Conservation (phyloP, 2,797 vertebrate genomes). For the Pseudopleuronectes americanus region DNA sequence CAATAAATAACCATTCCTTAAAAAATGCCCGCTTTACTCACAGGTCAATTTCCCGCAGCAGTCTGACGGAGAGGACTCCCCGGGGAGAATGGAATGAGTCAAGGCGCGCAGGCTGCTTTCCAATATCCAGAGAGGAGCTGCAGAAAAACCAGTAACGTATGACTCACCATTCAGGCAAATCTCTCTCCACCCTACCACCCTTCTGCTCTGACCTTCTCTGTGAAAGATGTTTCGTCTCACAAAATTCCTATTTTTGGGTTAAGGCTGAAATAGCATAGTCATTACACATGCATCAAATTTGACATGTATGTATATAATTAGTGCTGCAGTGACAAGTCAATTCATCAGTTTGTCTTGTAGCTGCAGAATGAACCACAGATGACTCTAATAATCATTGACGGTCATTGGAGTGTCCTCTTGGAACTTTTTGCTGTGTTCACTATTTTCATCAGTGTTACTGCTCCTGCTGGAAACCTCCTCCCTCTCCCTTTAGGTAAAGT, state of each 20-base stretch:
- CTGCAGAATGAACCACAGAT: not conserved
- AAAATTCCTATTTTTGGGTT: constrained; percentile 13
- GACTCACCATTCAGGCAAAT: constrained; percentile 47
- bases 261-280: not conserved
- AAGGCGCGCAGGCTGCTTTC: constrained; percentile 56
- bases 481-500: not conserved
- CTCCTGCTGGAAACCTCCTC: no score
- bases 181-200: constrained; percentile 40
- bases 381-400: not conserved
- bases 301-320: not conserved
- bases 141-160: constrained; percentile 28
- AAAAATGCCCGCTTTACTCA: constrained; percentile 68
- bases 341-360: not conserved
- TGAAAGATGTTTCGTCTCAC: not conserved
- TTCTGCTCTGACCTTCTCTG: constrained; percentile 19
- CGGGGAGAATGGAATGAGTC: constrained; percentile 66
- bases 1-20: constrained; percentile 72
- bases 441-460: not conserved
- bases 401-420: not conserved
- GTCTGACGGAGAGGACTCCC: constrained; percentile 70
- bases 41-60: constrained; percentile 73
- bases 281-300: constrained; percentile 10
- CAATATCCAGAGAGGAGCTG: constrained; percentile 46
- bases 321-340: not conserved
- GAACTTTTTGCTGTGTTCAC: not conserved